Evolutionary conservation across 1,140 invertebrate genomes (phyloP), one percentile per base, ranked within the genome.

Genomic region (Rhyzopertha dominica): DNA sequence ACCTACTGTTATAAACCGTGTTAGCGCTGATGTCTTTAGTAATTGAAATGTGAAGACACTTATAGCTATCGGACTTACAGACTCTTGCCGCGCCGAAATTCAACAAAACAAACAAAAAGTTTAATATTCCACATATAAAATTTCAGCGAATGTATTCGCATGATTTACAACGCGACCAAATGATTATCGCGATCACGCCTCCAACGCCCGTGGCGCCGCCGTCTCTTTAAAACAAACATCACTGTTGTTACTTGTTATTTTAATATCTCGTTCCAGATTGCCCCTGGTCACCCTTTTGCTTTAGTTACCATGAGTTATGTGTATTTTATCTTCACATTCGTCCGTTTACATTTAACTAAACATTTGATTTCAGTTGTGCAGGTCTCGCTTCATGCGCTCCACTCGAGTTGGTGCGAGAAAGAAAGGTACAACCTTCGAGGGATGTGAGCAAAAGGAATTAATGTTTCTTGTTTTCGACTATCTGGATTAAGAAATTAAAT

Each of bases 201-300:
- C 45, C 62, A 61, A 60, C 62, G 61, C 63, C 55, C 37, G 43
- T 47, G 54, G 61, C 60, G 63, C 63, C 63, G 61, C 56, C 53
- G 43, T 56, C 55, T 51, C 56, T 56, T 58, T 63, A 62, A 62
- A 63, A 63, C 61, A 63, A 63, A 63, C 61, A 63, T 63, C 61
- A 63, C 58, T 61, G 61, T 63, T 63, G 56, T 58, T 63, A 62
- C 61, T 63, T 55, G 61, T 63, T 63, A 63, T 62, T 63, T 63
- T 59, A 63, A 63, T 63, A 61, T 61, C 58, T 63, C 54, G 59
- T 63, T 52, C 52, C 47, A 39, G 28, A 49, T 57, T 49, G 56
- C 61, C 51, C 43, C 54, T 46, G 56, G 58, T 55, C 39, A 54
- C 50, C 34, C 39, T 58, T 57, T 51, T 55, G 45, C 49, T 40